Evolutionary conservation across 2,888 invertebrate genomes (phyloP).

Genomic region (Polyommatus icarus): DNA sequence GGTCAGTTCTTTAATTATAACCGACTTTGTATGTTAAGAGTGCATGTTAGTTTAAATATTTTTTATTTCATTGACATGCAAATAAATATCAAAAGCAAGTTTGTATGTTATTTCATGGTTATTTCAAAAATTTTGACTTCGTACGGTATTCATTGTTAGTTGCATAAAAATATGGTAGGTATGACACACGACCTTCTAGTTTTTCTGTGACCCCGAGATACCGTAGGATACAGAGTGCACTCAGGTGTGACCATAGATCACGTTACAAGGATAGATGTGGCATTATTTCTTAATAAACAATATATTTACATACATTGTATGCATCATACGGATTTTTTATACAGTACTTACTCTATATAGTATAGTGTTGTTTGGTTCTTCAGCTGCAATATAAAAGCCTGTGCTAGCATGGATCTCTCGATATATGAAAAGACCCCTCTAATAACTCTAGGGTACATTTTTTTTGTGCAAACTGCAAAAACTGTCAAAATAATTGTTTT

Average conservation of each 20-base stretch:
- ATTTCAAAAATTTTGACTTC: background rate
- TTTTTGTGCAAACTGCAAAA: background rate
- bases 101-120: background rate
- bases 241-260: constrained; percentile 11
- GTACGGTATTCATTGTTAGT: background rate
- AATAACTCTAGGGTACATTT: background rate
- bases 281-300: background rate
- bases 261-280: constrained; percentile 4
- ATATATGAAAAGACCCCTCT: no score
- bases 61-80: background rate
- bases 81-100: background rate
- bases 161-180: background rate
- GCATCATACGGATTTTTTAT: background rate
- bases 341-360: background rate
- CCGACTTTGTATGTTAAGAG: no score
- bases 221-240: constrained; percentile 22
- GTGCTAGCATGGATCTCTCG: no score
- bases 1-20: constrained; percentile 59
- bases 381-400: no score
- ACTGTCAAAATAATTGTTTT: background rate
- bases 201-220: constrained; percentile 3
- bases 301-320: background rate
- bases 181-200: constrained; percentile 14
- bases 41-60: no score
- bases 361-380: no score